Base-by-base conservation (phyloP, 2,888 invertebrate genomes). In the Rhingia rostrata region DNA sequence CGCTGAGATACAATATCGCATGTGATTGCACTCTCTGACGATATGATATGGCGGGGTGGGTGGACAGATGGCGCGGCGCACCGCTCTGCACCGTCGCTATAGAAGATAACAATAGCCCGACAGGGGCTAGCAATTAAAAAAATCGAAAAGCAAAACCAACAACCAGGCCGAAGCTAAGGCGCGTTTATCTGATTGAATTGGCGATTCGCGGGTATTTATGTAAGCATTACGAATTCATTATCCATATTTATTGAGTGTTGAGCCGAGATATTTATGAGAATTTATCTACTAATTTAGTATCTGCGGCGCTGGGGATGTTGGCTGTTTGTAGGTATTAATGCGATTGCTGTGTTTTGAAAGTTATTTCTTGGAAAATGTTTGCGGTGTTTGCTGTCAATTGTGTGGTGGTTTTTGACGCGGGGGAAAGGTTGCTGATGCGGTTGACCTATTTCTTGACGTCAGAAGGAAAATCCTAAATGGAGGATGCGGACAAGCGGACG, bases 121-220 rank as follows among this genome's bases (percentile, higher is more conserved):
- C 14, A n/a, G 35, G 54, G 32, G 54, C 70, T 39, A 41, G 61
- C 9, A 10, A 12, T 12, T 61, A 35, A 37, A 35, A 37, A 54
- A 81, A 81, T 74, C 70, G 69, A 74, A 72, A 33, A 51, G 12
- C 9, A 56, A 30, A 56, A 12, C 4, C 49, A 60, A 51, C 35
- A 41, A 51, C 54, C 4, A 35, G 45, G 12, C 41, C 58, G 37
- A 73, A 53, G 41, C 66, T 61, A 41, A 79, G 61, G 63, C 66
- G 63, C 66, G 60, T 84, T 80, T 84, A 84, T 84, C 84, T 74
- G 79, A 84, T 84, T 74, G 73, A 74, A 84, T 73, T 74, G 63
- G 64, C 74, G 74, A 79, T 84, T 79, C 64, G 47, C 78, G 56
- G 32, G 47, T 60, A 74, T 79, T 84, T 80, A 84, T 84, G 74